Evolutionary conservation across 2,113 vertebrate genomes (phyloP), one percentile per base, ranked within the genome.

Genomic region (Dipodomys merriami): DNA sequence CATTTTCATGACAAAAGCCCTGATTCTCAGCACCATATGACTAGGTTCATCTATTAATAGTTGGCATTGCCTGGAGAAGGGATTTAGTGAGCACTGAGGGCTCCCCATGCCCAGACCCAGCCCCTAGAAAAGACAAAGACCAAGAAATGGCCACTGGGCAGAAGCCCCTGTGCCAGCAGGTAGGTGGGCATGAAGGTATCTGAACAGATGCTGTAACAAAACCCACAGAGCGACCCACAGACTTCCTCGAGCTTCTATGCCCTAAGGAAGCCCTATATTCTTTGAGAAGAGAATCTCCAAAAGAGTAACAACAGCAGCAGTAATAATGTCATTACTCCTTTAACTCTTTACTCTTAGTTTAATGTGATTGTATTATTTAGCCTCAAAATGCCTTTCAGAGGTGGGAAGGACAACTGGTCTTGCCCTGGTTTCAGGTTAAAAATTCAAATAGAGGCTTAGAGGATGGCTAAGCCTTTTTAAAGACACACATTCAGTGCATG

Each of bases 291-390:
- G 60, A 92, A 33, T 15, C 30, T 87, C 72, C 39, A 79, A 44
- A 67, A 88, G 23, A 80, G 27, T 30, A 64, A 49, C 2, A 82
- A 62, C 7, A 62, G 29, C 35, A 29, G 25, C 49, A 86, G n/a
- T n/a, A 73, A 39, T 53, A 44, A 30, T 15, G 11, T 44, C 74
- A 82, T 81, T 4, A 0, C 29, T 90, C 49, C 71, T 81, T 74
- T 74, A 22, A 80, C 23, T 35, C 86, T 91, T 87, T 64, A 27
- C 22, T 93, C 71, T 88, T 67, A 46, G 29, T 79, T 93, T 82
- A 83, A 85, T 39, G 85, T 67, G 3, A 29, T 76, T 67, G 18
- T 71, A 29, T 73, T 90, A n/a, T 64, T 80, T 68, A 69, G 68
- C n/a, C 5, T 39, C 76, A 10, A 86, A 77, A 83, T 8, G 39